Evolutionary conservation across 2,888 invertebrate species (phyloP).

Genomic region (Drosophila setosimentum): DNA sequence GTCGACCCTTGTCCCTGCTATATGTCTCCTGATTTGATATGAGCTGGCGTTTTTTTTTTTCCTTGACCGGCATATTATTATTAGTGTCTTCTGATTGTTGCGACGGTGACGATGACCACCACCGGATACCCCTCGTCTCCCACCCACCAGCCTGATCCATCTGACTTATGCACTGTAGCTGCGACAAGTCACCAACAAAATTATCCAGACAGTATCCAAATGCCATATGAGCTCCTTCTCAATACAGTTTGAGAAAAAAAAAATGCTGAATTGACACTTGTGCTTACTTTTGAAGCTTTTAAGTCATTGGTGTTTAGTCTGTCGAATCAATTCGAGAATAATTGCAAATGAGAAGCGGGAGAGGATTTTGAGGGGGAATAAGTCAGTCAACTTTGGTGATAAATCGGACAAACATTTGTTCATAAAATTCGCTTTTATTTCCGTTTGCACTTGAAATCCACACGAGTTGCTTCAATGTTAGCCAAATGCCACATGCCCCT

Average conservation of each 20-base stretch:
- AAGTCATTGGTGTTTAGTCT: not conserved
- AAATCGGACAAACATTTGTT: slow-evolving; percentile 48
- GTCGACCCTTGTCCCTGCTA: not conserved
- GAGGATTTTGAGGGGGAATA: not conserved
- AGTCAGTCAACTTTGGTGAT: slow-evolving; percentile 26
- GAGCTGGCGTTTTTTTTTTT: slow-evolving; percentile 16
- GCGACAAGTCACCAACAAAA: not conserved
- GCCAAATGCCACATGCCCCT: slow-evolving; percentile 17
- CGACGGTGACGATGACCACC: not conserved
- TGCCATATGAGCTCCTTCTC: not conserved
- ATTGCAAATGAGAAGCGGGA: not conserved
- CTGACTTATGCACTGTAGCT: slow-evolving; percentile 19
- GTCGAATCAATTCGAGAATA: not conserved
- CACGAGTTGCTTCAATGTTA: slow-evolving; percentile 32
- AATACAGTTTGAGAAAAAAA: too few species aligned
- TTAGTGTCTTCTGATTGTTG: slow-evolving; percentile 31
- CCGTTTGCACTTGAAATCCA: slow-evolving; percentile 65
- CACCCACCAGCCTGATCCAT: not conserved
- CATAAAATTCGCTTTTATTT: slow-evolving; percentile 49
- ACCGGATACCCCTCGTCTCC: too few species aligned
- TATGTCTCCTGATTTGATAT: slow-evolving; percentile 9
- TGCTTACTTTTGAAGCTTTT: not conserved
- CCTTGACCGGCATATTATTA: slow-evolving; percentile 35
- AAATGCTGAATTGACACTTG: not conserved
- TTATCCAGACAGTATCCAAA: not conserved